These are phyloP conservation scores for Danaus melanippus DNA, from an alignment of 1,140 invertebrate species.

Conservation along the genomic window DNA sequence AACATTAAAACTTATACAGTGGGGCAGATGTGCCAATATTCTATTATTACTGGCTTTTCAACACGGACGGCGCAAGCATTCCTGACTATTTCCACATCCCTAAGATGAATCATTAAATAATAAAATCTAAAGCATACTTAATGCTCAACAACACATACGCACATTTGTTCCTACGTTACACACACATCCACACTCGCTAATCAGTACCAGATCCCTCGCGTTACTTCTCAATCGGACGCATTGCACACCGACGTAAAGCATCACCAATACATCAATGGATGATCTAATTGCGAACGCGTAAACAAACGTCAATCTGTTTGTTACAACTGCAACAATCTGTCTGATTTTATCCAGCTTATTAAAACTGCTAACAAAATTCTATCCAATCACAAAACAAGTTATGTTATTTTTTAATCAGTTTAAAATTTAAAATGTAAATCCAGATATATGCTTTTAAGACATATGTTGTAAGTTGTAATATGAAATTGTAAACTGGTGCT, in stretches of 20 bases:
- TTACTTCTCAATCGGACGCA: slow-evolving; percentile 62
- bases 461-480: too few relatives aligned
- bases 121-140: slow-evolving; percentile 71
- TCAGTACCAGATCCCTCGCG: slow-evolving; percentile 62
- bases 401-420: neutral
- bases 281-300: slow-evolving; percentile 65
- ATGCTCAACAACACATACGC: slow-evolving; percentile 53
- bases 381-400: slow-evolving; percentile 58
- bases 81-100: slow-evolving; percentile 70
- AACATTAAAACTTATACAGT: slow-evolving; percentile 69
- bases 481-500: too few relatives aligned
- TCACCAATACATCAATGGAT: slow-evolving; percentile 60
- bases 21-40: slow-evolving; percentile 70
- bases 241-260: slow-evolving; percentile 35
- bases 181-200: slow-evolving; percentile 55
- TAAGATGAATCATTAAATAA: slow-evolving; percentile 73
- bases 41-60: slow-evolving; percentile 71
- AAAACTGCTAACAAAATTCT: slow-evolving; percentile 65
- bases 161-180: slow-evolving; percentile 46
- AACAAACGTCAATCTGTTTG: slow-evolving; percentile 62
- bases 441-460: too few relatives aligned
- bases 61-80: slow-evolving; percentile 64
- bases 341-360: slow-evolving; percentile 58
- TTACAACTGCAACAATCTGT: slow-evolving; percentile 58
- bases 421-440: slow-evolving; percentile 5